A percentile compares a stretch with the other conserved stretches of the same genome.
phyloP scores from a whole-genome alignment of 2,797 vertebrate genomes.

The Enteromius argenteus region DNA sequence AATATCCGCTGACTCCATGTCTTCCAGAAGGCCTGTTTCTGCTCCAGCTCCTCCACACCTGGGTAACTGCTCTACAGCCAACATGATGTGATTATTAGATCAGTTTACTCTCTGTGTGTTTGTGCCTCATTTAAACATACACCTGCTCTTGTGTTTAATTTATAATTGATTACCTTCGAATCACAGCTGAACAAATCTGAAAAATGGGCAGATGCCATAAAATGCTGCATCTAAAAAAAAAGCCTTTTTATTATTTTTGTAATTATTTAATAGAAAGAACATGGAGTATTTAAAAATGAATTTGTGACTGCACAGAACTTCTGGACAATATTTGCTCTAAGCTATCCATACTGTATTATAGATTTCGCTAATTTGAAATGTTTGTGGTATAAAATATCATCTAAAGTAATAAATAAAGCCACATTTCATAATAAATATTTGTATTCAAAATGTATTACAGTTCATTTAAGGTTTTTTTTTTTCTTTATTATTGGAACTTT shows the following conservation, averaged over 20 bases:
- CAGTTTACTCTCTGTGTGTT: background rate
- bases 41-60: conserved; percentile 24
- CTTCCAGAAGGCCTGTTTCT: conserved; percentile 35
- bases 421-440: background rate
- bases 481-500: background rate
- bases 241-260: background rate
- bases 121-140: conserved; percentile 7
- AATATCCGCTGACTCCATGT: background rate
- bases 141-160: conserved; percentile 1
- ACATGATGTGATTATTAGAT: conserved; percentile 12
- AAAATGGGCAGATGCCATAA: background rate
- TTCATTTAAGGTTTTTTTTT: background rate
- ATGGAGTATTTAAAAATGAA: background rate
- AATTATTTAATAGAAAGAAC: background rate
- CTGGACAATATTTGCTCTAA: background rate
- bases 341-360: background rate
- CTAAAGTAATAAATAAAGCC: background rate
- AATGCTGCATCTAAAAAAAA: background rate
- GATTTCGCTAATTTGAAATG: background rate
- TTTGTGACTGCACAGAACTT: background rate
- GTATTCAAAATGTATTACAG: background rate
- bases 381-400: background rate
- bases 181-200: background rate
- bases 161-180: conserved; percentile 1
- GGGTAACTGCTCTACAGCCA: conserved; percentile 27